These are phyloP conservation scores for Tiphia femorata DNA, from an alignment of 2,888 invertebrate genomes.

Conservation along the genomic window DNA sequence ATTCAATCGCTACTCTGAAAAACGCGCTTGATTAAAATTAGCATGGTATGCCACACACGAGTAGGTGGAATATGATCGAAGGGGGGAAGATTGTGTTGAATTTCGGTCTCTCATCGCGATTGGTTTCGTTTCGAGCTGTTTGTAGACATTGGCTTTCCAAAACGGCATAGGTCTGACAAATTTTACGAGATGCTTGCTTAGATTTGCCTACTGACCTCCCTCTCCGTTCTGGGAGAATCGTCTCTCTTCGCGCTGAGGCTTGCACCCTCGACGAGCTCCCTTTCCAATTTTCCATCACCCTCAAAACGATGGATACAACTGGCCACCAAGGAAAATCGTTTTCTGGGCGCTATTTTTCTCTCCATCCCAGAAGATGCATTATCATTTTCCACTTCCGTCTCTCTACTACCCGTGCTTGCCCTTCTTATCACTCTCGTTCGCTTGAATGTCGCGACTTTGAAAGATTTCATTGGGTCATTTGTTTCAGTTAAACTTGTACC, in stretches of 20 bases:
- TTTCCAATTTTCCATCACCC: constrained; percentile 45
- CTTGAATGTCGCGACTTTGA: too few species aligned
- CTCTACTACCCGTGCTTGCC: constrained; percentile 28
- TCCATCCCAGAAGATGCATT: constrained; percentile 29
- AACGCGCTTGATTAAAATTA: too few species aligned
- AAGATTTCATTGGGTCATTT: too few species aligned
- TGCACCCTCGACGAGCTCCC: constrained; percentile 36
- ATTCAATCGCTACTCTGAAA: too few species aligned
- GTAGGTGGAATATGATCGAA: too few species aligned
- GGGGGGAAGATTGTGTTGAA: too few species aligned
- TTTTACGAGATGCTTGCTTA: constrained; percentile 12
- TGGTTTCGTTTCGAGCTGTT: constrained; percentile 61
- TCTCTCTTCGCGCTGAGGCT: constrained; percentile 42
- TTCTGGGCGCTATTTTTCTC: constrained; percentile 39
- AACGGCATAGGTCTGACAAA: constrained; percentile 42
- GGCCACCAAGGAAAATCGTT: constrained; percentile 64
- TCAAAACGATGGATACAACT: constrained; percentile 65
- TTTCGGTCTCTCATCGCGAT: too few species aligned
- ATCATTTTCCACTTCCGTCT: constrained; percentile 10
- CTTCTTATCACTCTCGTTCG: constrained; percentile 20
- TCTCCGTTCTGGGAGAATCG: constrained; percentile 61
- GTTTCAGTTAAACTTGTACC: too few species aligned
- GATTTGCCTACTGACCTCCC: constrained; percentile 66
- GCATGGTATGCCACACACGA: too few species aligned
- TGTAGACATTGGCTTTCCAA: constrained; percentile 64